These are phyloP conservation scores for Netta rufina DNA, from an alignment of 2,797 vertebrate species.

Conservation along the genomic window DNA sequence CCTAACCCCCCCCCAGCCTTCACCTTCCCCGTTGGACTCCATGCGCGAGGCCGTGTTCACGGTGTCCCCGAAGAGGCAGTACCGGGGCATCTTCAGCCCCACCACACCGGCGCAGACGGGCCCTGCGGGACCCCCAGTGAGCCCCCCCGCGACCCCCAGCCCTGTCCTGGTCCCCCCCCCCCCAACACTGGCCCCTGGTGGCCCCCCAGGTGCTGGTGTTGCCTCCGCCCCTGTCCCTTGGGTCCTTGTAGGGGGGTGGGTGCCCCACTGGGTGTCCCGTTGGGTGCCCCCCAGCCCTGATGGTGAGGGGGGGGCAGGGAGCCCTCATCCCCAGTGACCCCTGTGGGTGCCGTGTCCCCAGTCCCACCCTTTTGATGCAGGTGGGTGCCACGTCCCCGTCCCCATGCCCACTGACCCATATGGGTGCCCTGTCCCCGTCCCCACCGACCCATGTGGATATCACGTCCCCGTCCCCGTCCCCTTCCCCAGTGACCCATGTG, in stretches of 20 bases:
- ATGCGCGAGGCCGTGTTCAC: constrained; percentile 94
- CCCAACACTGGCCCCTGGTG: too few relatives aligned
- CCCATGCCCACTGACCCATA: constrained; percentile 75
- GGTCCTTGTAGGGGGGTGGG: neutral
- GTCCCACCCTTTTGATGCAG: too few relatives aligned
- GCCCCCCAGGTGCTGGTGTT: neutral
- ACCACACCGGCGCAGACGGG: constrained; percentile 92
- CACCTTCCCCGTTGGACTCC: constrained; percentile 93
- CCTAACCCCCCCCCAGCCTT: neutral
- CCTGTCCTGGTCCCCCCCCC: too few relatives aligned
- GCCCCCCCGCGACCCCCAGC: neutral
- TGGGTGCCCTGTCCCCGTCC: constrained; percentile 78
- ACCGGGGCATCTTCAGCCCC: constrained; percentile 94
- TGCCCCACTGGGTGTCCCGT: too few relatives aligned
- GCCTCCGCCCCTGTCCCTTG: neutral
- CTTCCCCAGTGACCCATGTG: too few relatives aligned
- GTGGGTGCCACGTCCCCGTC: neutral
- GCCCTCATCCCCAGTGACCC: neutral
- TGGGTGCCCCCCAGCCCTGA: neutral
- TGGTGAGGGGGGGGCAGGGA: too few relatives aligned
- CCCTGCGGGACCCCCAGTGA: constrained; percentile 68
- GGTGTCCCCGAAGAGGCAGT: constrained; percentile 93
- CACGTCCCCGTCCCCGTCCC: too few relatives aligned
- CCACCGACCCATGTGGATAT: too few relatives aligned
- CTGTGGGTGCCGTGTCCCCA: neutral